These are phyloP conservation scores for Bradypodion ventrale DNA, from an alignment of 2,797 vertebrate genomes.

Conservation along the genomic window DNA sequence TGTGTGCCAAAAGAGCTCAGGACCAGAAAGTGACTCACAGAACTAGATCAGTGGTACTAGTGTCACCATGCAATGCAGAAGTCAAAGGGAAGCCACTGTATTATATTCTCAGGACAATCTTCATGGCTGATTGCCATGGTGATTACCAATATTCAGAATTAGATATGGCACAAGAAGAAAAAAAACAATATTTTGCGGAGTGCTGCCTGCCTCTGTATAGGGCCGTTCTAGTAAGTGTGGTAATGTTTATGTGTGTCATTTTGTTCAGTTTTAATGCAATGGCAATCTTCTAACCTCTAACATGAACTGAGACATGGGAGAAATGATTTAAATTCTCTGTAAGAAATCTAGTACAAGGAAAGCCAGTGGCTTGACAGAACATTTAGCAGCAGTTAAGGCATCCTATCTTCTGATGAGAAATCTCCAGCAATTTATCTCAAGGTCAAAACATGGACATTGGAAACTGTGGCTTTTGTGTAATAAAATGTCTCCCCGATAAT, in stretches of 20 bases:
- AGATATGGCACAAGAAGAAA: no score
- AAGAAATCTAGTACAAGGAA: neutral
- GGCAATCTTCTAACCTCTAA: neutral
- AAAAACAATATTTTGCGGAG: no score
- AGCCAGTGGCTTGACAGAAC: neutral
- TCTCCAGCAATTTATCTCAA: conserved; percentile 17
- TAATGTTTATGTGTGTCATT: neutral
- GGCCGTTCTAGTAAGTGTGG: neutral
- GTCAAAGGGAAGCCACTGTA: no score
- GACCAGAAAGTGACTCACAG: no score
- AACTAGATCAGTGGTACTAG: no score
- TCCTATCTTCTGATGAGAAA: neutral
- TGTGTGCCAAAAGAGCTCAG: no score
- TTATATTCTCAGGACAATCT: no score
- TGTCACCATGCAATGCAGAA: no score
- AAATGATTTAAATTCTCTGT: conserved; percentile 7
- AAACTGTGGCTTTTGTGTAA: neutral
- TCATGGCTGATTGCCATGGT: no score
- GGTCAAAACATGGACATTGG: neutral
- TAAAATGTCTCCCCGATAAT: neutral
- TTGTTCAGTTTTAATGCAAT: neutral
- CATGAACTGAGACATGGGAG: neutral
- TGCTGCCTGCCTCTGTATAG: neutral
- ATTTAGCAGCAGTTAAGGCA: neutral
- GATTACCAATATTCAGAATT: no score